Evolutionary conservation across 2,888 invertebrate genomes (phyloP), one percentile per base, ranked within the genome.

Genomic region (Melanchra persicariae): DNA sequence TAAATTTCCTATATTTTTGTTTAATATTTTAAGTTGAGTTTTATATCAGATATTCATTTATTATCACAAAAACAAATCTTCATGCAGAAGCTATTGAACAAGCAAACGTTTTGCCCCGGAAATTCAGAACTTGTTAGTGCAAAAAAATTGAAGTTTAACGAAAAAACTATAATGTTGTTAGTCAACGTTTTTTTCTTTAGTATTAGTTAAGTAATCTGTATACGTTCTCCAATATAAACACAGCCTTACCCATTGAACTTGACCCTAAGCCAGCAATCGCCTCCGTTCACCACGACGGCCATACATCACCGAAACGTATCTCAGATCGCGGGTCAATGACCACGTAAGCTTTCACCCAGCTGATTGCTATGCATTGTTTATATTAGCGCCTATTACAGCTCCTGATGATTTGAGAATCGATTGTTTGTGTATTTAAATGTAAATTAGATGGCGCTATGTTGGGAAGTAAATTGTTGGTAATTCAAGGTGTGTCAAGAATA

Each of bases 281-380:
- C 86, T 85, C 87, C 79, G 86, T 87, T 87, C 83, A 81, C 78
- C 84, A 81, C 80, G 75, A 66, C 80, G 67, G 37, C 69, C 88
- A 88, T 89, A 87, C 88, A 86, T 88, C 89, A 89, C 89, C 84
- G 61, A 82, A 84, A 84, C 81, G 60, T 79, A 82, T 82, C 79
- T 74, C 70, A 74, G 73, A 84, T 83, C 84, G 70, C 61, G 66
- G 90, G 82, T 87, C 89, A 86, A 65, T 81, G 86, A 79, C 85
- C 86, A 51, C 60, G 75, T 63, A 74, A 81, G 85, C 87, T 86
- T 87, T 88, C 88, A 80, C 83, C 70, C 78, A 77, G 55, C 70
- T 82, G 74, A 84, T 85, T 84, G 73, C 19, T 78, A 83, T 85
- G 83, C 81, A 83, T 83, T 83, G 83, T 85, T 77, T 84, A 74